phyloP scores from a whole-genome alignment of 2,797 vertebrate species.

The Sebastes taczanowskii region DNA sequence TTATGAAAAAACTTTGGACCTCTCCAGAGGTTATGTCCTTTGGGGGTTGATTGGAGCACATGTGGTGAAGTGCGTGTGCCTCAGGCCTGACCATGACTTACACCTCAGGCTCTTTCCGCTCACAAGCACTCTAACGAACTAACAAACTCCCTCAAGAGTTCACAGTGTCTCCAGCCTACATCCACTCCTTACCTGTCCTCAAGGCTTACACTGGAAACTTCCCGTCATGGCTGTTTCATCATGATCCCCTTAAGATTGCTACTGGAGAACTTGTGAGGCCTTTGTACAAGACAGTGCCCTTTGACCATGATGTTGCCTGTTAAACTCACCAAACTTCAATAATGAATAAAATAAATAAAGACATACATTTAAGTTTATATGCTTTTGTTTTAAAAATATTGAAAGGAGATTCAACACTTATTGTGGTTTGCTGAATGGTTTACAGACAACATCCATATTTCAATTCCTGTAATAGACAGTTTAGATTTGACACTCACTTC shows the following conservation, averaged over 20 bases:
- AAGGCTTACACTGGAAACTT: conserved; percentile 27
- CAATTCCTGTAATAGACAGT: background rate
- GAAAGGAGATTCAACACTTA: background rate
- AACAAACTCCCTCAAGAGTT: conserved; percentile 36
- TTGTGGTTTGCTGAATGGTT: background rate
- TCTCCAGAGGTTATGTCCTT: conserved; percentile 13
- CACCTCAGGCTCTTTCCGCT: conserved; percentile 12
- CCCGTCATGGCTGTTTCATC: conserved; percentile 50
- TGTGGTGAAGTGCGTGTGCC: conserved; percentile 25
- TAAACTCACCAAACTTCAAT: background rate
- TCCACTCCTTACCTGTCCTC: background rate
- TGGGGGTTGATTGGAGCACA: conserved; percentile 40
- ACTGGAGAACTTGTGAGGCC: background rate
- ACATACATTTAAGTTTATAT: background rate
- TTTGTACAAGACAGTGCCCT: background rate
- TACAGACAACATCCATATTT: background rate
- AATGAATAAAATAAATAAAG: background rate
- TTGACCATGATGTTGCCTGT: background rate
- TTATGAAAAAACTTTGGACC: conserved; percentile 28
- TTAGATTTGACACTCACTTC: background rate
- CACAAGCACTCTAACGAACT: conserved; percentile 12
- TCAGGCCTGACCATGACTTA: conserved; percentile 18
- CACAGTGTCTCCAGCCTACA: background rate
- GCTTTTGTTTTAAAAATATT: background rate
- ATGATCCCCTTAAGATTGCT: conserved; percentile 6